These are phyloP conservation scores for Varanus komodoensis DNA, from an alignment of 2,113 vertebrate genomes.

Conservation along the genomic window DNA sequence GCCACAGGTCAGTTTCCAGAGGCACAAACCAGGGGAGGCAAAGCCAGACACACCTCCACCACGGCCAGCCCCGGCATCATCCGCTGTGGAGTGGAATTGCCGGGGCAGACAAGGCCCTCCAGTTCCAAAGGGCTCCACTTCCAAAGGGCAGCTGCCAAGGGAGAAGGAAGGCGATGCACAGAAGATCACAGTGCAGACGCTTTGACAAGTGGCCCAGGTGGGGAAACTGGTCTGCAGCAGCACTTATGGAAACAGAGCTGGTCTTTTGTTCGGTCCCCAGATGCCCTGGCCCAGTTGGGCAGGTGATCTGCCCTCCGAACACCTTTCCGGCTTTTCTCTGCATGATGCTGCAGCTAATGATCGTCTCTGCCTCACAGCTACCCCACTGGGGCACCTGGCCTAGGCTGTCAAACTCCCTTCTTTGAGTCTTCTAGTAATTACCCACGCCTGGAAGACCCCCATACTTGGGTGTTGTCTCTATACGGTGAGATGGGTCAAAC, in stretches of 20 bases:
- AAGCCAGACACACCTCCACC: neutral
- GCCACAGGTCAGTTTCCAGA: neutral
- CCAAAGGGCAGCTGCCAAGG: neutral
- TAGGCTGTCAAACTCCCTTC: constrained; percentile 60
- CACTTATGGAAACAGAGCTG: neutral
- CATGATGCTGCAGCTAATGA: neutral
- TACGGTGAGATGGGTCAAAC: constrained; percentile 21
- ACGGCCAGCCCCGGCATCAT: neutral
- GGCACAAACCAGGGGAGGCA: neutral
- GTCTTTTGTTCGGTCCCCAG: neutral
- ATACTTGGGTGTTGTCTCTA: neutral
- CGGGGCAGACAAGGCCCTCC: neutral
- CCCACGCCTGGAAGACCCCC: neutral
- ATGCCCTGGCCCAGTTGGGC: neutral
- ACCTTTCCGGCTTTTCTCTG: neutral
- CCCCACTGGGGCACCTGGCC: neutral
- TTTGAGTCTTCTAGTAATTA: constrained; percentile 60
- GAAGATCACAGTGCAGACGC: neutral
- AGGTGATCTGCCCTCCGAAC: neutral
- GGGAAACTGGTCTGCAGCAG: neutral
- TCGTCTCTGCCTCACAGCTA: neutral
- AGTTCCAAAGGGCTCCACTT: neutral
- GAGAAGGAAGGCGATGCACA: neutral
- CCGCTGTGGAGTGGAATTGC: neutral
- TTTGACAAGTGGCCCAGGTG: neutral